Conservation (phyloP, 2,797 vertebrate species). For the Sciaenops ocellatus region DNA sequence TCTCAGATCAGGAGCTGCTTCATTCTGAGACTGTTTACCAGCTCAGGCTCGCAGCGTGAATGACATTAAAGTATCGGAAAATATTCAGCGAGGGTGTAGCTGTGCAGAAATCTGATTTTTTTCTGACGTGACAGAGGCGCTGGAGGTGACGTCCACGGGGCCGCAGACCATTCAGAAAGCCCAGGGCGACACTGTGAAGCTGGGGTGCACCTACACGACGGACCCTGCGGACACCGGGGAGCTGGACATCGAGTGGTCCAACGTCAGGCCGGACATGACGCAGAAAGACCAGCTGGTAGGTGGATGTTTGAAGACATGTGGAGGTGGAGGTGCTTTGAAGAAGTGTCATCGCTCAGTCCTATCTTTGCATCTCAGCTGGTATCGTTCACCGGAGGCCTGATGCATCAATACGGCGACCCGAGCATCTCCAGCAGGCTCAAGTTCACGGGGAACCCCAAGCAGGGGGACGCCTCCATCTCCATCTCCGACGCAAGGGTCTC, state of each 20-base stretch:
- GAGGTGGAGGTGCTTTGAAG: constrained; percentile 28
- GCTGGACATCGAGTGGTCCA: constrained; percentile 93
- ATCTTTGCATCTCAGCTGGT: constrained; percentile 86
- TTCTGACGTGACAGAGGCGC: constrained; percentile 71
- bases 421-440: constrained; percentile 82
- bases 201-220: constrained; percentile 89
- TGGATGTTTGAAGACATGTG: neutral
- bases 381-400: constrained; percentile 85
- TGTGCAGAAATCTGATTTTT: constrained; percentile 17
- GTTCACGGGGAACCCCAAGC: constrained; percentile 84
- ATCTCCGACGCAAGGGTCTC: constrained; percentile 78
- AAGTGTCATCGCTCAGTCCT: constrained; percentile 38
- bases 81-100: constrained; percentile 13
- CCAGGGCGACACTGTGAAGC: constrained; percentile 79
- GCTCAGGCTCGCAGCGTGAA: constrained; percentile 59
- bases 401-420: constrained; percentile 76
- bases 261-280: constrained; percentile 88
- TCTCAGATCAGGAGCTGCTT: constrained; percentile 65
- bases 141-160: constrained; percentile 87
- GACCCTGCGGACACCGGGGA: constrained; percentile 85
- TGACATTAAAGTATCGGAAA: constrained; percentile 42
- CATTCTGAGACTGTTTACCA: constrained; percentile 51
- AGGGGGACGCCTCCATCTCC: constrained; percentile 89
- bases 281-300: constrained; percentile 90
- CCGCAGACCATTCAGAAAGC: constrained; percentile 88